Evolutionary conservation across 2,797 vertebrate genomes (phyloP), one percentile per base, ranked within the genome.

Genomic region (Myotis planiceps): DNA sequence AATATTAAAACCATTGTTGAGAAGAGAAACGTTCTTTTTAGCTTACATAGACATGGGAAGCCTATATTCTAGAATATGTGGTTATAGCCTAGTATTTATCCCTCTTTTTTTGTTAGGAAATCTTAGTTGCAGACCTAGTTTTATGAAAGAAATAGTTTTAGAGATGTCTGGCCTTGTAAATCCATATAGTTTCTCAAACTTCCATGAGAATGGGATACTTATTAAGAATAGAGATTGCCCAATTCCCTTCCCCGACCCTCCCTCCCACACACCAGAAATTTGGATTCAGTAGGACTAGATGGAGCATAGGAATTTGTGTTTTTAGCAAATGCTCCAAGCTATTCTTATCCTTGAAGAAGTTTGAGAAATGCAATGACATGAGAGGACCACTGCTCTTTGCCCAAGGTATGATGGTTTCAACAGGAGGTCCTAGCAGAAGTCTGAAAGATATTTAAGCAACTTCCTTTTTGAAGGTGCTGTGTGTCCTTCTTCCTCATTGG

Each of bases 1-100:
- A 78, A 39, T 82, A 76, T 87, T 63, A 53, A 91, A 82, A 47
- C 19, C n/a, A 10, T 39, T 10, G 60, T n/a, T 88, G 55, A 74
- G 78, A 72, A 53, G 39, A 51, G 29, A 92, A 66, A 45, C 1
- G 0, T 47, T 45, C 37, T n/a, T 91, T 45, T 68, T 19, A 65
- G 27, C 5, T 79, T 69, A 63, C 25, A 29, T 18, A 6, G 3
- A 27, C 39, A 15, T 10, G 5, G 13, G 60, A 72, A 90, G 6
- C 18, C 21, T 72, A 47, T 81, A 7, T 76, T 87, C 23, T 45
- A 51, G 32, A 65, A 4, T 78, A 18, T 51, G 12, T 29, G 49
- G n/a, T 21, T 51, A 25, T 39, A 71, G 55, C 6, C 16, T 49
- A 65, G 23, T 45, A 5, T 37, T 16, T 45, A 45, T 10, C 4